Conservation (phyloP, 2,113 vertebrate species). For the Picathartes gymnocephalus region DNA sequence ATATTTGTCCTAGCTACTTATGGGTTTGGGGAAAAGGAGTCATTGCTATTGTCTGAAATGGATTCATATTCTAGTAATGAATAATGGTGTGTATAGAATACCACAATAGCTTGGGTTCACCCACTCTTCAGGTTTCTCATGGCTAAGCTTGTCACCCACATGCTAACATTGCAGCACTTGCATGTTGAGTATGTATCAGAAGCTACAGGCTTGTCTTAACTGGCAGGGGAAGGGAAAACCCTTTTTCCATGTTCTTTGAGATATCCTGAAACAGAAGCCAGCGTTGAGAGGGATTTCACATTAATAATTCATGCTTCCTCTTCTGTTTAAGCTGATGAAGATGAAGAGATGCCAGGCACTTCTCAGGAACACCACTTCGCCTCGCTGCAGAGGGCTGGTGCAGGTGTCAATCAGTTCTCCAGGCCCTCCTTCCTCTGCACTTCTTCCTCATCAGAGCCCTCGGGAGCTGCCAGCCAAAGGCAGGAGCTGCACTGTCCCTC, state of each 20-base stretch:
- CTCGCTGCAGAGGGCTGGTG: slow-evolving; percentile 2
- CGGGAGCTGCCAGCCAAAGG: slow-evolving; percentile 35
- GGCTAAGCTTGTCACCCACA: not conserved
- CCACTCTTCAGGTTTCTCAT: not conserved
- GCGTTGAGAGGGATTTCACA: not conserved
- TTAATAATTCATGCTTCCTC: slow-evolving; percentile 46
- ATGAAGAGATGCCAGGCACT: slow-evolving; percentile 63
- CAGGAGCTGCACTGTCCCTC: slow-evolving; percentile 44
- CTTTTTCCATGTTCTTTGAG: not conserved
- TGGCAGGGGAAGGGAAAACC: not conserved
- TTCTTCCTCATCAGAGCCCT: slow-evolving; percentile 59
- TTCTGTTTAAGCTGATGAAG: slow-evolving; percentile 75
- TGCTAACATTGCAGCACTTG: not conserved
- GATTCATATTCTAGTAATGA: not conserved
- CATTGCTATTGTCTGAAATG: not conserved
- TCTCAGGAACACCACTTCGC: slow-evolving; percentile 39
- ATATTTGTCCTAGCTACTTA: not conserved
- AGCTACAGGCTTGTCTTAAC: not conserved
- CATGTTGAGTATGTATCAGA: not conserved
- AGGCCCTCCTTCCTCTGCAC: slow-evolving; percentile 39
- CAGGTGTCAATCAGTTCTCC: slow-evolving; percentile 41
- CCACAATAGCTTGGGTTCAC: not conserved
- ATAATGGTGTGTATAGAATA: not conserved
- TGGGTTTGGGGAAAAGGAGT: not conserved
- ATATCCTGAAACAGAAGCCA: not conserved